Evolutionary conservation across 2,113 vertebrate genomes (phyloP).

Genomic region (Sarotherodon lohbergeri): DNA sequence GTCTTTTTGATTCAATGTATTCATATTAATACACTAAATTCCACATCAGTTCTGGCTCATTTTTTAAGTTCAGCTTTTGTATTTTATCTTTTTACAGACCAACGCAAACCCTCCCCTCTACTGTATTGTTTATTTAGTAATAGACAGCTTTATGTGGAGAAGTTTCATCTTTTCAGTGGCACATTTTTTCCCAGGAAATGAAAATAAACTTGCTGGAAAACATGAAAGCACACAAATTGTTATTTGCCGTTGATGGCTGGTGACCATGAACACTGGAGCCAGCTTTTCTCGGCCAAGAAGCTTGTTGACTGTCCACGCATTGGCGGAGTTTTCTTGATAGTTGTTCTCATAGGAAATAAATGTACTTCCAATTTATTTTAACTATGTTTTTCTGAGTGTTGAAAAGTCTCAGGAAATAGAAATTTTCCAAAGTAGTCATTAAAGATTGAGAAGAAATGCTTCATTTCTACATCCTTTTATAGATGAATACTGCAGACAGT

Average conservation of each 20-base stretch:
- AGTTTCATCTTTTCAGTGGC: not conserved
- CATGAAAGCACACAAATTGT: not conserved
- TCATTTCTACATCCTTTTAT: not conserved
- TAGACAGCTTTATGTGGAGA: not conserved
- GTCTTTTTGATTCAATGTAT: not conserved
- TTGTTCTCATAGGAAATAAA: constrained; percentile 9
- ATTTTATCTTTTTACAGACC: not conserved
- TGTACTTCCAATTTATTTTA: not conserved
- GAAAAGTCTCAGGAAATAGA: not conserved
- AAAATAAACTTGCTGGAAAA: not conserved
- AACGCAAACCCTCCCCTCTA: not conserved
- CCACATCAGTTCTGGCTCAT: not conserved
- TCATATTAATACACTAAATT: not conserved
- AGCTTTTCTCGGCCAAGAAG: not conserved
- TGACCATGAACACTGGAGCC: not conserved
- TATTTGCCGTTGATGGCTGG: not conserved
- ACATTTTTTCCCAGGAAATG: not conserved
- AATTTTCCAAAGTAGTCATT: not conserved
- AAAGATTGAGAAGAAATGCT: not conserved
- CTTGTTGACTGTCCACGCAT: not conserved
- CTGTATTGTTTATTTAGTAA: not conserved
- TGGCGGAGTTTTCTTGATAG: not conserved
- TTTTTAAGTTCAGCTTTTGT: not conserved
- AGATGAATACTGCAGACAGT: not conserved
- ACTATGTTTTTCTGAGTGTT: not conserved